Conservation (phyloP, 2,888 invertebrate species). For the Drosophila rellima region DNA sequence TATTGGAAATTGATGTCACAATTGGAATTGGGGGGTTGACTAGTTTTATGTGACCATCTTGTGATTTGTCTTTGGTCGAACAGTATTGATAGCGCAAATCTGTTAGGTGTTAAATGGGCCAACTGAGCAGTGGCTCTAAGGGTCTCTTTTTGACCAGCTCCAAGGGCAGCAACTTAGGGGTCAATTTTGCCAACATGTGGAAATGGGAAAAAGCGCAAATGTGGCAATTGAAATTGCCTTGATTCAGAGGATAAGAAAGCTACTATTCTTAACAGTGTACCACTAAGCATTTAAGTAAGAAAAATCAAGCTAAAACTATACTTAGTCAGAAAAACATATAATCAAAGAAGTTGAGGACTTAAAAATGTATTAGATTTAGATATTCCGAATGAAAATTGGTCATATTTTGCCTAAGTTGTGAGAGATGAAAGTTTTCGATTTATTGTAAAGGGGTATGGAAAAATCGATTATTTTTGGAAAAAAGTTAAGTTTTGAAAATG, state of each 20-base stretch:
- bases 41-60: constrained; percentile 60
- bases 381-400: no score
- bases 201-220: constrained; percentile 3
- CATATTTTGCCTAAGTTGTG: no score
- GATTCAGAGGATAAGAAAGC: neutral
- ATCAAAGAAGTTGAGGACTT: no score
- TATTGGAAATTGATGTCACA: constrained; percentile 67
- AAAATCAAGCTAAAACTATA: neutral
- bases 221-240: constrained; percentile 62
- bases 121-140: constrained; percentile 22
- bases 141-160: constrained; percentile 5
- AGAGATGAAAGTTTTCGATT: no score
- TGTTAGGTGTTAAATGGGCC: constrained; percentile 74
- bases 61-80: constrained; percentile 63
- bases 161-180: constrained; percentile 26
- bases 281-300: neutral
- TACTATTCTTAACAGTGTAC: neutral
- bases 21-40: constrained; percentile 29
- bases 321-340: neutral
- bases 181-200: constrained; percentile 2
- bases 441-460: no score
- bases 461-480: no score
- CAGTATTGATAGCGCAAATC: constrained; percentile 67
- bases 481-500: no score
- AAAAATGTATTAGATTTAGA: no score